These are phyloP conservation scores for Setipinna tenuifilis DNA, from an alignment of 2,797 vertebrate genomes.

Conservation along the genomic window DNA sequence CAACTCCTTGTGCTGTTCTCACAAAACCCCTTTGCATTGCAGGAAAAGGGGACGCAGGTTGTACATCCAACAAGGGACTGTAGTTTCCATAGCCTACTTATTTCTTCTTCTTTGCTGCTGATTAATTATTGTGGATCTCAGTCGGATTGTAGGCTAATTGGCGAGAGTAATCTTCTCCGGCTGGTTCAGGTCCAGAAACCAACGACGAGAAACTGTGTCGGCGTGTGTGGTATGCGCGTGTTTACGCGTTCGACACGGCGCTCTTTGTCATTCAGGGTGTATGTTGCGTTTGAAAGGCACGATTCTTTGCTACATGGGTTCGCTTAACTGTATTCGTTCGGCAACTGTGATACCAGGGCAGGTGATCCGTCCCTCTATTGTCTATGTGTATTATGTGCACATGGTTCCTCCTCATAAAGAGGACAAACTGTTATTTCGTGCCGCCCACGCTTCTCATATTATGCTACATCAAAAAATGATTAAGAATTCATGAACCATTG, in stretches of 20 bases:
- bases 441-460: not conserved
- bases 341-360: not conserved
- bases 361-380: not conserved
- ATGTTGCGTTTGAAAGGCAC: not conserved
- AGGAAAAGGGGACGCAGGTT: not conserved
- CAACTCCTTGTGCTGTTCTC: not conserved
- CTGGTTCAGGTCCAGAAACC: not conserved
- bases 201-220: not conserved
- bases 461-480: not conserved
- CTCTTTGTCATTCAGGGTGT: not conserved
- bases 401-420: not conserved
- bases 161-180: not conserved
- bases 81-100: not conserved
- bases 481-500: slow-evolving; percentile 41
- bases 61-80: not conserved
- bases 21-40: slow-evolving; percentile 24
- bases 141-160: not conserved
- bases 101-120: not conserved
- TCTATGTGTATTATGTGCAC: not conserved
- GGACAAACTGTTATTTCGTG: not conserved
- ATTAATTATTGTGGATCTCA: not conserved
- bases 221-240: slow-evolving; percentile 2
- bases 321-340: not conserved
- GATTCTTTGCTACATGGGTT: not conserved
- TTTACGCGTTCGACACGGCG: slow-evolving; percentile 17